phyloP scores from a whole-genome alignment of 2,113 vertebrate genomes.

The Crotalus viridis region DNA sequence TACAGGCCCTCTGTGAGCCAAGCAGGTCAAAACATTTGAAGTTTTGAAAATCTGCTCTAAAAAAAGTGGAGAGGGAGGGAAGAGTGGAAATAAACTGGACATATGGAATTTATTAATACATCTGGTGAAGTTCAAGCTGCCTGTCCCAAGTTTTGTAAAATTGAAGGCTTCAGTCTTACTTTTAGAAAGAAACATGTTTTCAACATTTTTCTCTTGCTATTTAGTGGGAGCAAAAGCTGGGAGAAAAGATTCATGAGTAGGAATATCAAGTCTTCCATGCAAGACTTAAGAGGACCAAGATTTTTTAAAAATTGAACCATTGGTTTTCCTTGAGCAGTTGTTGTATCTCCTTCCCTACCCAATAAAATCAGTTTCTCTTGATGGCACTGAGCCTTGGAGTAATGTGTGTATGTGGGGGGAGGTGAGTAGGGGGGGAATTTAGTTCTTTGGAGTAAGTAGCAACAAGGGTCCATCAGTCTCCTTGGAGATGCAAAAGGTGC shows the following conservation, averaged over 20 bases:
- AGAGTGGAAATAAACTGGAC: slow-evolving; percentile 56
- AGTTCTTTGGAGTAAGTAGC: slow-evolving; percentile 26
- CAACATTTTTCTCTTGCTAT: slow-evolving; percentile 60
- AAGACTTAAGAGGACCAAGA: slow-evolving; percentile 25
- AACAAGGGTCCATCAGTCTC: slow-evolving; percentile 42
- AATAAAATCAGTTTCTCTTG: slow-evolving; percentile 21
- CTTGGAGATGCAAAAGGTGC: slow-evolving; percentile 43
- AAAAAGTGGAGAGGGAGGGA: slow-evolving; percentile 59
- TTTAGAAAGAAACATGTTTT: slow-evolving; percentile 60
- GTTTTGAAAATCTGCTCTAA: slow-evolving; percentile 79
- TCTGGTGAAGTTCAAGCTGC: slow-evolving; percentile 73
- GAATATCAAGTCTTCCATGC: slow-evolving; percentile 21
- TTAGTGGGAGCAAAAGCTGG: slow-evolving; percentile 48
- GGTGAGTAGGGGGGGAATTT: not conserved
- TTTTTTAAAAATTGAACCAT: slow-evolving; percentile 27
- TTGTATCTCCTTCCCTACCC: slow-evolving; percentile 2
- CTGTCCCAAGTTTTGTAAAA: slow-evolving; percentile 71
- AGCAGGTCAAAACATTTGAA: slow-evolving; percentile 82
- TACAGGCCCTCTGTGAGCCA: slow-evolving; percentile 73
- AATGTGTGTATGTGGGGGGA: not conserved
- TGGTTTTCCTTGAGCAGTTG: not conserved
- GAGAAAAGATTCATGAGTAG: slow-evolving; percentile 48
- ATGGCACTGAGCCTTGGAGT: slow-evolving; percentile 24
- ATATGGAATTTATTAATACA: slow-evolving; percentile 86
- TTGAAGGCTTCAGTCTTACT: slow-evolving; percentile 68